A percentile compares a stretch with the other conserved stretches of the same genome.
These are phyloP conservation scores for Drosophila sturtevanti DNA, from an alignment of 1,140 invertebrate genomes.

Conservation along the genomic window DNA sequence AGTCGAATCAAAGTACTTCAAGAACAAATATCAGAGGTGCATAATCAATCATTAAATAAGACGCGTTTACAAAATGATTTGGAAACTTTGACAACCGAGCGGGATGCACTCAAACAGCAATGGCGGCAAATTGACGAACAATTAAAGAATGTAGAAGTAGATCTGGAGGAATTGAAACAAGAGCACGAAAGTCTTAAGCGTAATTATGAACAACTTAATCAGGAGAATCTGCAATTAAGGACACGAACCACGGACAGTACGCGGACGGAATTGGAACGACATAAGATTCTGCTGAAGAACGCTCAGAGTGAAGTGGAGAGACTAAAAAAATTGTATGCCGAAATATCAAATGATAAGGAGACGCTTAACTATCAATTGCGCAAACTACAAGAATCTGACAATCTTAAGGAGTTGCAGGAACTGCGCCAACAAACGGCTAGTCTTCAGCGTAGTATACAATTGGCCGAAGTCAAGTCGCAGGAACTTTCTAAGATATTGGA, in stretches of 20 bases:
- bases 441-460: constrained; percentile 56
- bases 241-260: constrained; percentile 46
- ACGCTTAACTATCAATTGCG: constrained; percentile 59
- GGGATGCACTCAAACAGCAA: constrained; percentile 39
- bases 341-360: constrained; percentile 74
- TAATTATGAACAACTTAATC: constrained; percentile 50
- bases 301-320: constrained; percentile 72
- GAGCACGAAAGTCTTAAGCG: constrained; percentile 51
- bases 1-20: constrained; percentile 60
- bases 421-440: constrained; percentile 57
- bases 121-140: constrained; percentile 38
- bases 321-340: constrained; percentile 73
- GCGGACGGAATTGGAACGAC: constrained; percentile 64
- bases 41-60: constrained; percentile 35
- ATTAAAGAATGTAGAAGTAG: constrained; percentile 43
- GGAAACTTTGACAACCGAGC: constrained; percentile 26
- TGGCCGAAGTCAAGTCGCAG: constrained; percentile 68
- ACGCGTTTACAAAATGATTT: constrained; percentile 32
- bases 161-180: constrained; percentile 58
- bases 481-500: constrained; percentile 73
- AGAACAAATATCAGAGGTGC: constrained; percentile 49
- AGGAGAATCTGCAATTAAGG: constrained; percentile 59
- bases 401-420: constrained; percentile 62
- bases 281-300: constrained; percentile 74
- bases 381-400: constrained; percentile 59